Conservation (phyloP, 2,888 invertebrate species). For the Thereva nobilitata region DNA sequence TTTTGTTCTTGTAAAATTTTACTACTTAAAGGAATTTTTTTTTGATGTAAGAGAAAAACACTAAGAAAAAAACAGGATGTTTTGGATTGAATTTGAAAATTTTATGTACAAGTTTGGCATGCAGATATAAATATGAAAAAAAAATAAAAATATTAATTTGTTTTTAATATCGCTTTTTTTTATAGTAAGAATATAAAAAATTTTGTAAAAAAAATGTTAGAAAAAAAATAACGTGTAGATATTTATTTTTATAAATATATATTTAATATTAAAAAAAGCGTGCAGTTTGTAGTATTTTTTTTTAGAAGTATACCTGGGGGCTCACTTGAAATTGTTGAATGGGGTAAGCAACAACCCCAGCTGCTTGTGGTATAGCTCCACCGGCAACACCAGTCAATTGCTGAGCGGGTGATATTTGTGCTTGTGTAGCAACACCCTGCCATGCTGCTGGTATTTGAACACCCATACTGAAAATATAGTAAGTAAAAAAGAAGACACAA, state of each 20-base stretch:
- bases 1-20: no score
- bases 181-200: slow-evolving; percentile 6
- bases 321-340: slow-evolving; percentile 90
- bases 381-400: slow-evolving; percentile 69
- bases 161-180: background rate
- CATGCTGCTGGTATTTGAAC: slow-evolving; percentile 76
- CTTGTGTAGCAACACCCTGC: slow-evolving; percentile 76
- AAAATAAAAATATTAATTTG: background rate
- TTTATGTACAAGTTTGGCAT: no score
- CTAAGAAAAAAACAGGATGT: no score
- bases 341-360: slow-evolving; percentile 84
- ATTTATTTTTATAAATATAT: background rate
- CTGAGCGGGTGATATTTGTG: slow-evolving; percentile 70
- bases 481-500: slow-evolving; percentile 29
- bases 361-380: slow-evolving; percentile 74
- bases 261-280: slow-evolving; percentile 18
- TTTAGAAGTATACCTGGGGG: slow-evolving; percentile 56
- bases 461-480: slow-evolving; percentile 68
- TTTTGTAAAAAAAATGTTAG: slow-evolving; percentile 9
- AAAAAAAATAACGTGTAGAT: slow-evolving; percentile 9
- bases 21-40: no score
- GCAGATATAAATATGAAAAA: background rate
- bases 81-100: no score
- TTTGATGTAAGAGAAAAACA: no score
- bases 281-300: slow-evolving; percentile 5